phyloP scores from a whole-genome alignment of 1,140 invertebrate species.

The Drosophila quadrilineata region DNA sequence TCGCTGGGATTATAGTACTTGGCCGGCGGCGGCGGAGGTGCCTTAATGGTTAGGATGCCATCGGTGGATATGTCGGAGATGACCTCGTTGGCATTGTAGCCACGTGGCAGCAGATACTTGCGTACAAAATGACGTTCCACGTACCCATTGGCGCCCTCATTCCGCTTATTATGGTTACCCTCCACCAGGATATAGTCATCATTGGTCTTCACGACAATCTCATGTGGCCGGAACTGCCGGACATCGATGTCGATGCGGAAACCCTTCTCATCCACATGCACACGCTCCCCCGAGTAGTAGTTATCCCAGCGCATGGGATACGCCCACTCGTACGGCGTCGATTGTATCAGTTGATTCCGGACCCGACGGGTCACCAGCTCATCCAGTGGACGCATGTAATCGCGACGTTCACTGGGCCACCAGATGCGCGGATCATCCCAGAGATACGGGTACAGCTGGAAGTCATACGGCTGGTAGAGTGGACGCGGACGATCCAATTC shows the following conservation, averaged over 20 bases:
- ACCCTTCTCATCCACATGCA: slow-evolving; percentile 86
- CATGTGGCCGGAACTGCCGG: slow-evolving; percentile 92
- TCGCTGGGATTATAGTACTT: slow-evolving; percentile 66
- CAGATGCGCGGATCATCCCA: slow-evolving; percentile 71
- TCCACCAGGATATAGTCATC: slow-evolving; percentile 90
- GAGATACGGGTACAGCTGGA: slow-evolving; percentile 66
- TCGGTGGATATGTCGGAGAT: slow-evolving; percentile 88
- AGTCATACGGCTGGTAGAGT: slow-evolving; percentile 65
- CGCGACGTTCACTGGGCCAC: slow-evolving; percentile 52
- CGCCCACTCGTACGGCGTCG: slow-evolving; percentile 61
- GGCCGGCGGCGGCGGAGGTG: slow-evolving; percentile 83
- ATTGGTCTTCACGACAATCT: slow-evolving; percentile 92
- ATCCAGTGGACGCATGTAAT: slow-evolving; percentile 59
- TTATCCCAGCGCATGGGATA: slow-evolving; percentile 76
- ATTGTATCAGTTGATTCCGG: slow-evolving; percentile 71
- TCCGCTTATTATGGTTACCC: slow-evolving; percentile 91
- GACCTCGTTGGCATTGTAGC: slow-evolving; percentile 86
- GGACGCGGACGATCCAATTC: slow-evolving; percentile 64
- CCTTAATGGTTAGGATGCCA: slow-evolving; percentile 88
- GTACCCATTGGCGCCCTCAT: slow-evolving; percentile 88
- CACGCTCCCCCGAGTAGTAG: slow-evolving; percentile 82
- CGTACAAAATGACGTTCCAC: slow-evolving; percentile 89
- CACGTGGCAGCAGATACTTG: slow-evolving; percentile 84
- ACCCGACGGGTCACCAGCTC: slow-evolving; percentile 71
- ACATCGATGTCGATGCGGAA: slow-evolving; percentile 92